Conservation (phyloP, 2,113 vertebrate genomes). For the Calypte anna region DNA sequence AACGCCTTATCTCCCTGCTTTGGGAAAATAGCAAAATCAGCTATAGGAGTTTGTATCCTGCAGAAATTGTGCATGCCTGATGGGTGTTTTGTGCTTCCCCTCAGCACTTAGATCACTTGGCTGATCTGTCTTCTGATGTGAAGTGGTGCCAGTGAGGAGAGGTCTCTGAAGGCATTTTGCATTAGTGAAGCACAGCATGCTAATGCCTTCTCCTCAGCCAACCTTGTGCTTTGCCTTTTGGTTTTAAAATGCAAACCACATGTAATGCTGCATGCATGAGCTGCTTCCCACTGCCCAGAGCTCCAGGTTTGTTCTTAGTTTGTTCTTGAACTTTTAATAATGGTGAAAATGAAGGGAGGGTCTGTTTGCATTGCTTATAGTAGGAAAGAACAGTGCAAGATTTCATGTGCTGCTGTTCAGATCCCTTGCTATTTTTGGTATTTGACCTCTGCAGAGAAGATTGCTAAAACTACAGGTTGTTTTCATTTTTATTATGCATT, state of each 20-base stretch:
- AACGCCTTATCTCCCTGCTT: background rate
- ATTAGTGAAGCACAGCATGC: background rate
- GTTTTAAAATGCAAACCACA: background rate
- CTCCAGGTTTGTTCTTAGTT: background rate
- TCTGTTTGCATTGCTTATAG: conserved; percentile 28
- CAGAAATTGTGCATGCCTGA: background rate
- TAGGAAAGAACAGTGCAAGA: conserved; percentile 28
- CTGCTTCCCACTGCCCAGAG: background rate
- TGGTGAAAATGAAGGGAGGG: conserved; percentile 29
- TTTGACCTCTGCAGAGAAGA: conserved; percentile 50
- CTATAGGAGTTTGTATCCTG: background rate
- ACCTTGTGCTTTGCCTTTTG: background rate
- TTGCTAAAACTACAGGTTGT: conserved; percentile 43
- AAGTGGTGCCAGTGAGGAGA: background rate
- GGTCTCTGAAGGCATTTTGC: background rate
- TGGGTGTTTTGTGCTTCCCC: background rate
- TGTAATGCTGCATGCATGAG: background rate
- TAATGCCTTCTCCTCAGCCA: background rate
- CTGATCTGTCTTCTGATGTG: background rate
- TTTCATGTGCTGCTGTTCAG: conserved; percentile 36
- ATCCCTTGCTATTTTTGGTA: conserved; percentile 52
- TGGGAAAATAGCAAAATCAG: background rate
- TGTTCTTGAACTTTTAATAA: background rate
- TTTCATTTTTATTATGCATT: conserved; percentile 25
- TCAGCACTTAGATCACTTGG: background rate